A percentile compares a stretch with the other conserved stretches of the same genome.
These are phyloP conservation scores for Drosophila colorata DNA, from an alignment of 2,888 invertebrate species.

Conservation along the genomic window DNA sequence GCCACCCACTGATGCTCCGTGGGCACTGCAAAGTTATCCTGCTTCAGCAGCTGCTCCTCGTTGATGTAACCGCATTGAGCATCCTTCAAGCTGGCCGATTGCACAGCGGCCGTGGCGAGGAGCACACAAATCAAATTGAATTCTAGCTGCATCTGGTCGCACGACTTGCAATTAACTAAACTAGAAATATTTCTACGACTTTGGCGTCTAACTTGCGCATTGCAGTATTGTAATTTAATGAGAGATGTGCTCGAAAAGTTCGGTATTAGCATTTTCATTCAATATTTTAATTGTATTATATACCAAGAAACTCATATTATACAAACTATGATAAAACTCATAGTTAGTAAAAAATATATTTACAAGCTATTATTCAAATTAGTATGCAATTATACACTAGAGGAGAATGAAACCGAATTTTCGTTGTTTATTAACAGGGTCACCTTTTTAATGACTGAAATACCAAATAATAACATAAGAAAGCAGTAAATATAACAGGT, in stretches of 20 bases:
- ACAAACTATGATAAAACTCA: no score
- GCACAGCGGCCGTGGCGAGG: slow-evolving; percentile 13
- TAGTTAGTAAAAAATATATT: no score
- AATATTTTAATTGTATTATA: no score
- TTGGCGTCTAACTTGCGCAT: neutral
- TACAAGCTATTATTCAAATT: no score
- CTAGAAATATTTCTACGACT: slow-evolving; percentile 20
- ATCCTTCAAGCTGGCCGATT: slow-evolving; percentile 21
- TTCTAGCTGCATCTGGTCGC: slow-evolving; percentile 50
- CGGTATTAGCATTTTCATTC: no score
- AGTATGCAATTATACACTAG: no score
- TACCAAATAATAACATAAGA: no score
- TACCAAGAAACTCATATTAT: no score
- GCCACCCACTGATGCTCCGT: slow-evolving; percentile 69
- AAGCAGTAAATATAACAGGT: no score
- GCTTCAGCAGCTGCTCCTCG: slow-evolving; percentile 41
- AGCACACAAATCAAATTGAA: slow-evolving; percentile 30
- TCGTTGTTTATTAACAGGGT: no score
- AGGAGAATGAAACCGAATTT: no score
- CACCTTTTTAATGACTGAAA: no score
- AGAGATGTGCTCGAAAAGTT: slow-evolving; percentile 33
- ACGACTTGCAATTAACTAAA: slow-evolving; percentile 52
- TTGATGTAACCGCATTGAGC: slow-evolving; percentile 38
- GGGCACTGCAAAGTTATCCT: slow-evolving; percentile 39
- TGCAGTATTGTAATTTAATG: slow-evolving; percentile 2